Evolutionary conservation across 1,140 invertebrate genomes (phyloP).

Genomic region (Trichoplusia ni): DNA sequence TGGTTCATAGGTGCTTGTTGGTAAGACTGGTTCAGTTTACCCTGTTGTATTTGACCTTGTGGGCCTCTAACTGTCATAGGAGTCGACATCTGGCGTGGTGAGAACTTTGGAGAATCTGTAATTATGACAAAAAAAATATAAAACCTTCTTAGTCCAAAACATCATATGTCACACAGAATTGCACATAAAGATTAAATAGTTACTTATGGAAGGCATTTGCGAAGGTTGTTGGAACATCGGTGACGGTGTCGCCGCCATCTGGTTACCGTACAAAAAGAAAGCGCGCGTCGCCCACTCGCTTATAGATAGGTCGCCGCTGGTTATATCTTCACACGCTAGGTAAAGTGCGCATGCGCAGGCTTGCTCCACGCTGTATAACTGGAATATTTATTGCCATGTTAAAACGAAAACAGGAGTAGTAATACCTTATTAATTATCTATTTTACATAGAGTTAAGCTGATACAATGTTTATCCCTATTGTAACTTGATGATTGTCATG

Average conservation of each 20-base stretch:
- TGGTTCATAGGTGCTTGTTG: constrained; percentile 61
- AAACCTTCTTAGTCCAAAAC: background rate
- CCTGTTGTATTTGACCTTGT: constrained; percentile 60
- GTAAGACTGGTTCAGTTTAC: constrained; percentile 64
- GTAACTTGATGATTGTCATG: background rate
- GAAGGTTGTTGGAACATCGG: constrained; percentile 56
- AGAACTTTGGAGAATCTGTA: constrained; percentile 76
- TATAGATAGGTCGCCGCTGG: constrained; percentile 84
- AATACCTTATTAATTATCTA: no score
- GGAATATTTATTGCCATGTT: no score
- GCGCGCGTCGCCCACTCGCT: constrained; percentile 95
- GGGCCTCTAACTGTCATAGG: constrained; percentile 72
- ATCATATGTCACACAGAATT: background rate
- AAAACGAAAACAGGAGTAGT: no score
- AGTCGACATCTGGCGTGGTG: constrained; percentile 78
- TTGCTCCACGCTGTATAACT: constrained; percentile 90
- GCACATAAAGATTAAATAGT: background rate
- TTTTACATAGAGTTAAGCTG: no score
- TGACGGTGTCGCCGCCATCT: constrained; percentile 77
- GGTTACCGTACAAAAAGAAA: constrained; percentile 95
- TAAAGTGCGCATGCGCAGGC: constrained; percentile 94
- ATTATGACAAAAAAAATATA: constrained; percentile 25
- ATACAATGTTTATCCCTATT: no score
- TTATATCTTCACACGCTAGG: constrained; percentile 90
- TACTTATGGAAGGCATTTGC: constrained; percentile 62